These are phyloP conservation scores for Microtus richardsoni DNA, from an alignment of 2,113 vertebrate species.

Conservation along the genomic window DNA sequence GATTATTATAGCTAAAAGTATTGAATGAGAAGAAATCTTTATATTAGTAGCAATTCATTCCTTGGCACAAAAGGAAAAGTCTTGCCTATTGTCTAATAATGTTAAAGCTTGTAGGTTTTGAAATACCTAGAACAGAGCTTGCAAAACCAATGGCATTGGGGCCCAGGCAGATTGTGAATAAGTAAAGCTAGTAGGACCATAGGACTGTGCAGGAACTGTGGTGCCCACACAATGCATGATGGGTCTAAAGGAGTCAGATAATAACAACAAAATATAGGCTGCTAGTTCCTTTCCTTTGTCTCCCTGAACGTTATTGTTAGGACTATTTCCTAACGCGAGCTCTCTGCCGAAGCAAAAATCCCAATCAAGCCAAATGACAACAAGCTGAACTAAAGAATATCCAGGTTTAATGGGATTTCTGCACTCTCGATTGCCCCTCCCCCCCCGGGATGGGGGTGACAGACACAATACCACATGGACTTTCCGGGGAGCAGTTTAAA, in stretches of 20 bases:
- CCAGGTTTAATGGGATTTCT: too few relatives aligned
- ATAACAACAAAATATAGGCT: background rate
- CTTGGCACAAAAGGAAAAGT: background rate
- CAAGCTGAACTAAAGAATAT: too few relatives aligned
- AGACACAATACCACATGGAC: too few relatives aligned
- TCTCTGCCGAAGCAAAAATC: too few relatives aligned
- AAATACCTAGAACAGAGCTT: background rate
- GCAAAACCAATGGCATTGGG: background rate
- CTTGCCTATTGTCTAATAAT: background rate
- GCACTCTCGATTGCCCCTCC: too few relatives aligned
- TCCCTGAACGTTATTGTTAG: background rate
- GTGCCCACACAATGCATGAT: background rate
- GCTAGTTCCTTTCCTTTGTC: background rate
- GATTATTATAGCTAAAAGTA: background rate
- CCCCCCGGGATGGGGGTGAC: too few relatives aligned
- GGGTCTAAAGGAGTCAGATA: background rate
- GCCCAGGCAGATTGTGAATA: background rate
- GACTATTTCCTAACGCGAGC: too few relatives aligned
- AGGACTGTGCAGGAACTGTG: background rate
- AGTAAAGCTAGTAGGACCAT: background rate
- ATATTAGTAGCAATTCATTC: background rate
- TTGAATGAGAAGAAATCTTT: background rate
- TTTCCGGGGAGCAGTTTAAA: too few relatives aligned
- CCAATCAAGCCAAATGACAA: too few relatives aligned
- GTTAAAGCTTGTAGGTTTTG: background rate